Percentiles rank a stretch among this genome's conserved stretches.
Evolutionary conservation across 2,113 vertebrate genomes (phyloP).

Genomic region (Girardinichthys multiradiatus): DNA sequence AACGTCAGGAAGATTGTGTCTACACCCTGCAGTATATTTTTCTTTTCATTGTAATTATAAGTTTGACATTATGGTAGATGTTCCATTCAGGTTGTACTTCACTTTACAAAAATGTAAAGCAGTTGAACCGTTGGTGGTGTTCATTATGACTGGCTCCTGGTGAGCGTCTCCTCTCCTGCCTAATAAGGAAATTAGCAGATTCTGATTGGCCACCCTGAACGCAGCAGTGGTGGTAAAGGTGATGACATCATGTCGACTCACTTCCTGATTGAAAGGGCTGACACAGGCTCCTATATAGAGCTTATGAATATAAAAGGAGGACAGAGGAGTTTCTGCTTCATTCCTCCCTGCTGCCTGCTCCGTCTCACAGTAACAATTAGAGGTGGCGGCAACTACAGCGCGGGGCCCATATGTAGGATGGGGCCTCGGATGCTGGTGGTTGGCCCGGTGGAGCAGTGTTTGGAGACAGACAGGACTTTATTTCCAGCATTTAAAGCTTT

Average conservation of each 20-base stretch:
- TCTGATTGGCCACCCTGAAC: slow-evolving; percentile 82
- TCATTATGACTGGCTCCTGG: slow-evolving; percentile 33
- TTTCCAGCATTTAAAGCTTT: slow-evolving; percentile 16
- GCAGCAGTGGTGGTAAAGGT: slow-evolving; percentile 74
- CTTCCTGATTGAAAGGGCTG: slow-evolving; percentile 95
- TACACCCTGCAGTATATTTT: slow-evolving; percentile 20
- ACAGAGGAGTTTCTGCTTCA: slow-evolving; percentile 79
- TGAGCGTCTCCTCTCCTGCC: slow-evolving; percentile 49
- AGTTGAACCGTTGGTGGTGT: slow-evolving; percentile 22
- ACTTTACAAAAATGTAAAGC: slow-evolving; percentile 1
- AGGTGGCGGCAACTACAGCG: slow-evolving; percentile 29
- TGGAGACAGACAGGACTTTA: slow-evolving; percentile 23
- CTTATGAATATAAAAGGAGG: slow-evolving; percentile 90
- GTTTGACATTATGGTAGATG: slow-evolving; percentile 6
- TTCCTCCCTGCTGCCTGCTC: slow-evolving; percentile 80
- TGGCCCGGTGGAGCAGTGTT: slow-evolving; percentile 28
- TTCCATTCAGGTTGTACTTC: neutral
- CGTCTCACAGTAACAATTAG: slow-evolving; percentile 61
- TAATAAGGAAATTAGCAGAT: slow-evolving; percentile 62
- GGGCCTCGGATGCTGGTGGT: slow-evolving; percentile 27
- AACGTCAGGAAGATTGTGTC: neutral
- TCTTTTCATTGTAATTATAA: slow-evolving; percentile 19
- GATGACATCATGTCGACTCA: slow-evolving; percentile 98
- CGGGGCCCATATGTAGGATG: slow-evolving; percentile 38
- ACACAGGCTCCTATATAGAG: slow-evolving; percentile 95